These are phyloP conservation scores for Orgyia antiqua DNA, from an alignment of 2,888 invertebrate genomes.

Conservation along the genomic window DNA sequence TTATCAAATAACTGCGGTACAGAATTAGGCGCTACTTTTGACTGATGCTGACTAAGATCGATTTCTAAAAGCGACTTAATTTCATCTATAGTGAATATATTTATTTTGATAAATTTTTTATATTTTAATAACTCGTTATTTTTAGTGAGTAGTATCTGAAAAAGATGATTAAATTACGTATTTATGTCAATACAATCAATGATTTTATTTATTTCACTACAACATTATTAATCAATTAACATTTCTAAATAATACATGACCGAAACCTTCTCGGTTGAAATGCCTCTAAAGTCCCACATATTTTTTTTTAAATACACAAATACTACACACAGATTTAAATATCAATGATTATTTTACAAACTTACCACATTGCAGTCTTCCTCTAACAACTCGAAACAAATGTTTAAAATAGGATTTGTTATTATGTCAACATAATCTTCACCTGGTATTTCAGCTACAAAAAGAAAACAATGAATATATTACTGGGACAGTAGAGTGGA, in stretches of 20 bases:
- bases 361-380: conserved; percentile 41
- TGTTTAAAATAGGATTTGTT: conserved; percentile 22
- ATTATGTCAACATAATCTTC: conserved; percentile 8
- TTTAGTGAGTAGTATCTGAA: conserved; percentile 46
- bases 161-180: conserved; percentile 9
- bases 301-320: too few species aligned
- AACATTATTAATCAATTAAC: too few species aligned
- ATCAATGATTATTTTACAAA: too few species aligned
- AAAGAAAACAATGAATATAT: background rate
- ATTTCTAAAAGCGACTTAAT: conserved; percentile 24
- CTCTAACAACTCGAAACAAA: conserved; percentile 31
- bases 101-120: conserved; percentile 21
- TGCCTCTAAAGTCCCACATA: too few species aligned
- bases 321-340: too few species aligned
- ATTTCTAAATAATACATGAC: too few species aligned
- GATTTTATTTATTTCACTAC: too few species aligned
- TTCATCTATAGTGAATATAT: conserved; percentile 33
- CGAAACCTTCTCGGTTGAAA: too few species aligned
- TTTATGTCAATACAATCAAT: too few species aligned
- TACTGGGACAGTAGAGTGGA: too few species aligned
- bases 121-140: conserved; percentile 28
- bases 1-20: background rate
- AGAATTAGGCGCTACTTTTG: background rate
- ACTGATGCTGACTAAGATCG: background rate
- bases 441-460: conserved; percentile 7